Percentiles rank a stretch among this genome's conserved stretches.
phyloP scores from a whole-genome alignment of 2,113 vertebrate genomes.

The Microcebus murinus region DNA sequence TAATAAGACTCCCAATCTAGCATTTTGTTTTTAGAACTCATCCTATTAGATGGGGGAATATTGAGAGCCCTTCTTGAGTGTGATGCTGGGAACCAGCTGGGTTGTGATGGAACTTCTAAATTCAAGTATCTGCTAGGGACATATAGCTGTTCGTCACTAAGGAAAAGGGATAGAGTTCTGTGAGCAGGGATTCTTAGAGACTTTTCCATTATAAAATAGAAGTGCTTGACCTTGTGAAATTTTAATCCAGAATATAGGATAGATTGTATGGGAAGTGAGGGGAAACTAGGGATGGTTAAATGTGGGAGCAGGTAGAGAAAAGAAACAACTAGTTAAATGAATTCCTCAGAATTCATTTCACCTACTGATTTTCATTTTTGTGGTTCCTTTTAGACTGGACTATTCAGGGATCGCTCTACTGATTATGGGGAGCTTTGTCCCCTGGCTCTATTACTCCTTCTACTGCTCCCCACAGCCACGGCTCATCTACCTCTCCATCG shows the following conservation, averaged over 20 bases:
- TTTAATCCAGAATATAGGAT: not conserved
- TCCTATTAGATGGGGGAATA: not conserved
- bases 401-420: slow-evolving; percentile 99
- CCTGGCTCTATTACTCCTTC: slow-evolving; percentile 99
- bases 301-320: not conserved
- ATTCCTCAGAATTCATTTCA: not conserved
- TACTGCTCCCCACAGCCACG: slow-evolving; percentile 99
- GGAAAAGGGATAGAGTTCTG: not conserved
- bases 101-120: not conserved
- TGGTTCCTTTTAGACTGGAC: slow-evolving; percentile 89
- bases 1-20: not conserved
- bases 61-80: not conserved
- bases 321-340: not conserved
- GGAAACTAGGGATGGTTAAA: not conserved
- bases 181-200: not conserved
- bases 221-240: not conserved
- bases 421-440: slow-evolving; percentile 99
- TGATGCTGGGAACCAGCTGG: not conserved
- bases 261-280: not conserved
- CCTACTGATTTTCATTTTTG: not conserved
- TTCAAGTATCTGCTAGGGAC: not conserved
- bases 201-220: not conserved
- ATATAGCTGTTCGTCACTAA: not conserved
- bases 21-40: not conserved
- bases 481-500: slow-evolving; percentile 99